Evolutionary conservation across 2,888 invertebrate genomes (phyloP), one percentile per base, ranked within the genome.

Genomic region (Luperina testacea): DNA sequence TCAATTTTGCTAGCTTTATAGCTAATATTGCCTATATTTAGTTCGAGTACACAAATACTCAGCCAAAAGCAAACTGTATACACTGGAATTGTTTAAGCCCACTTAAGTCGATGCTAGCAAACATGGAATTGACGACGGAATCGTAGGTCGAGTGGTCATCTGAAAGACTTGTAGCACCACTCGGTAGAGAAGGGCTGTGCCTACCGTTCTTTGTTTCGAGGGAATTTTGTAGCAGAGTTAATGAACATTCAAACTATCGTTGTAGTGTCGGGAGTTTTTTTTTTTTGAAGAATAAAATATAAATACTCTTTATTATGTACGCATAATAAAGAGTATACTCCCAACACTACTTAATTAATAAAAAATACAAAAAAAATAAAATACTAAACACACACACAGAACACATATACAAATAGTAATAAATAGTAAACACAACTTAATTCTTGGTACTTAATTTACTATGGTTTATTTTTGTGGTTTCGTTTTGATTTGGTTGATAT

Each of bases 71-170:
- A 61, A 51, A 67, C 64, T 67, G 74, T 59, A 63, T 59, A 59
- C 75, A 75, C 73, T 74, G 63, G 45, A 65, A 76, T 76, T 82
- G 82, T 86, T 85, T 79, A 82, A 77, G 73, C 61, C 24, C 70
- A 72, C 80, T 84, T 76, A 63, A 84, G 72, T 51, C 65, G 53
- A 77, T 77, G 78, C 65, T 61, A 67, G 81, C 81, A 85, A 88
- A 85, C 81, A 83, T 75, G 75, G 45, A 38, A 51, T 77, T 80
- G 75, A 78, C 80, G 87, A 84, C 75, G 70, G 83, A 80, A 75
- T 82, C 86, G 53, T 88, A 67, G 85, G 87, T 82, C 82, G 71
- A 86, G 87, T 75, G 81, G 77, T 83, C 80, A 83, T 82, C 73
- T 61, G 53, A 84, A 86, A 85, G 83, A 82, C 72, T 64, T 81